Evolutionary conservation across 1,140 invertebrate species (phyloP).

Genomic region (Riptortus pedestris): DNA sequence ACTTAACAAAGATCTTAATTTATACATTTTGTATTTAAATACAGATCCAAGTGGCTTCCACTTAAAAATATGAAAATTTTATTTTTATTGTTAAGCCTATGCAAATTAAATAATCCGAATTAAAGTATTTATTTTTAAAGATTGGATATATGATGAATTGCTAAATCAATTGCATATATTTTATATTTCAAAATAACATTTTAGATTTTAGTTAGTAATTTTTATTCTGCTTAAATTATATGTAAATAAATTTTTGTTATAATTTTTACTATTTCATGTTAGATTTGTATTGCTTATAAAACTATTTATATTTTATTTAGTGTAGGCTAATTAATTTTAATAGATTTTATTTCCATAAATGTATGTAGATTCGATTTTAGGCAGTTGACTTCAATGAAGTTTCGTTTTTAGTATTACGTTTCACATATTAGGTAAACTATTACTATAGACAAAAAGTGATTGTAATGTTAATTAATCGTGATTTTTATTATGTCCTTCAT

Average conservation of each 20-base stretch:
- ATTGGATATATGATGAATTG: not conserved
- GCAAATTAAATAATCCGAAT: constrained; percentile 8
- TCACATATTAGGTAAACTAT: not conserved
- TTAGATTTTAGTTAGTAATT: not conserved
- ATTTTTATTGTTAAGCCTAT: constrained; percentile 3
- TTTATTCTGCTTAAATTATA: constrained; percentile 4
- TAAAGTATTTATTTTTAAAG: not conserved
- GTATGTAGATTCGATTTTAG: not conserved
- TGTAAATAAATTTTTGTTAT: not conserved
- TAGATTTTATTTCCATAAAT: not conserved
- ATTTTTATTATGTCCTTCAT: not conserved
- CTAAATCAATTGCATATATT: not conserved
- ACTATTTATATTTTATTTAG: not conserved
- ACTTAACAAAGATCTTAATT: not conserved
- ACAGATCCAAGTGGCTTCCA: constrained; percentile 22
- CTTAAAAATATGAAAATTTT: constrained; percentile 1
- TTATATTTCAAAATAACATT: not conserved
- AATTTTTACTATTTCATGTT: not conserved
- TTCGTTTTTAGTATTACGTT: not conserved
- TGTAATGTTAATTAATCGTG: not conserved
- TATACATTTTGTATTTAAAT: not conserved
- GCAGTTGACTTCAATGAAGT: constrained; percentile 11
- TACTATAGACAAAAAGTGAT: not conserved
- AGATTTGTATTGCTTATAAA: not conserved
- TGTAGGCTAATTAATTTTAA: not conserved